Evolutionary conservation across 2,888 invertebrate genomes (phyloP), one percentile per base, ranked within the genome.

Genomic region (Hyposoter dolosus): DNA sequence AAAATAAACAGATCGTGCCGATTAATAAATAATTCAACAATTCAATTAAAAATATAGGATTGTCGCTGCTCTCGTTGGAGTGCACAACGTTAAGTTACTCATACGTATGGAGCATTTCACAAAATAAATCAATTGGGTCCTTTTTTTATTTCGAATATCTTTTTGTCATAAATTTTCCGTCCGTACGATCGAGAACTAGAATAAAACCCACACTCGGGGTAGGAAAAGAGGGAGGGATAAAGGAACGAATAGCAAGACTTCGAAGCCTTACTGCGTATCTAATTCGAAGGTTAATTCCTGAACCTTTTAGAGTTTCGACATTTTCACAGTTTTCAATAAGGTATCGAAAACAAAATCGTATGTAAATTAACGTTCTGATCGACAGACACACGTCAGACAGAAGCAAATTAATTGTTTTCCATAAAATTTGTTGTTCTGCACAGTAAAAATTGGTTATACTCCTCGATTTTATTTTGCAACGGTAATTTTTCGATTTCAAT

Each of bases 21-120:
- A 65, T 60, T 23, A 45, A 79, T 80, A 32, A 80, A 77, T 87
- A 32, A 86, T 82, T 32, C 12, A 66, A 74, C 65, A 7, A 72
- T 47, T 40, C 23, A 50, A 56, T 43, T 69, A 17, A 23, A 45
- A 45, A 40, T 63, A 23, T 3, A 56, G 28, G 56, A 74, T 66
- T 53, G 23, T 68, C 43, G 40, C 28, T 77, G 40, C 53, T 68
- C 53, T 45, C 45, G 43, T 32, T 45, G 23, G 7, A 60, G 28
- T 4, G 28, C 56, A 60, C 1, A 66, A 66, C n/a, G 4, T 0
- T 9, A 9, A 19, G n/a, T 40, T 40, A 9, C 32, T 35, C 32
- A 65, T 9, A 32, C 35, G 28, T 32, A 63, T 35, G 65, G 9
- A 17, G 9, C 9, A 5, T 66, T 65, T 65, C 35, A 6, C 17